Percentiles rank a stretch among this genome's conserved stretches.
Conservation (phyloP, 1,140 invertebrate genomes). For the Oedothorax gibbosus region DNA sequence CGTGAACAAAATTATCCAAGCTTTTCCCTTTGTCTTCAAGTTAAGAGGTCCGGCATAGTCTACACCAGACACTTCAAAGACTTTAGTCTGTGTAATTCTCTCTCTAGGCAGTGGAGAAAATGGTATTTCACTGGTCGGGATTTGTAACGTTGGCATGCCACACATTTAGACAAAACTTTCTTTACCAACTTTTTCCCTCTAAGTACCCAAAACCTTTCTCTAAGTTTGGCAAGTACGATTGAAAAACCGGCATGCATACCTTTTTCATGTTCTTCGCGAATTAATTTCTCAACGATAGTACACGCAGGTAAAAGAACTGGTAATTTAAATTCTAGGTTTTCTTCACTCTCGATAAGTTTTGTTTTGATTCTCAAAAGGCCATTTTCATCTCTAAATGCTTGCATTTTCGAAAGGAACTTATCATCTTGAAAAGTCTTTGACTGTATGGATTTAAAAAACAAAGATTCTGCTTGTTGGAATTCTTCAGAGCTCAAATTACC, state of each 20-base stretch:
- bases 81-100: slow-evolving; percentile 6
- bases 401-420: slow-evolving; percentile 33
- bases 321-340: slow-evolving; percentile 5
- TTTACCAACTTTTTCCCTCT: slow-evolving; percentile 23
- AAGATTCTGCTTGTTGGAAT: slow-evolving; percentile 28
- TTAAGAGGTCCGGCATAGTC: slow-evolving; percentile 27
- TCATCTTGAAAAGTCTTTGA: slow-evolving; percentile 19
- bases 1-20: slow-evolving; percentile 34
- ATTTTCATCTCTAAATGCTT: slow-evolving; percentile 23
- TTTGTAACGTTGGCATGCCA: neutral
- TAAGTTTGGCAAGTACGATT: slow-evolving; percentile 10
- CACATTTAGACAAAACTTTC: slow-evolving; percentile 17
- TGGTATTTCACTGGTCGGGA: neutral
- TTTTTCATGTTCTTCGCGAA: neutral
- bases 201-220: slow-evolving; percentile 31
- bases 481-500: slow-evolving; percentile 10
- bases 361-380: slow-evolving; percentile 23
- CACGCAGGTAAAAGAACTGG: slow-evolving; percentile 24
- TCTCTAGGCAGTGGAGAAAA: slow-evolving; percentile 23
- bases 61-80: slow-evolving; percentile 13
- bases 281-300: slow-evolving; percentile 10
- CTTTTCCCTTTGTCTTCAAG: slow-evolving; percentile 3
- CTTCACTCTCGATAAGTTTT: slow-evolving; percentile 20
- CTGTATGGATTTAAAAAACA: slow-evolving; percentile 18
- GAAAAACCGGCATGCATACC: slow-evolving; percentile 13